Evolutionary conservation across 2,888 invertebrate species (phyloP), one percentile per base, ranked within the genome.

Genomic region (Brachypalpus laphriformis): DNA sequence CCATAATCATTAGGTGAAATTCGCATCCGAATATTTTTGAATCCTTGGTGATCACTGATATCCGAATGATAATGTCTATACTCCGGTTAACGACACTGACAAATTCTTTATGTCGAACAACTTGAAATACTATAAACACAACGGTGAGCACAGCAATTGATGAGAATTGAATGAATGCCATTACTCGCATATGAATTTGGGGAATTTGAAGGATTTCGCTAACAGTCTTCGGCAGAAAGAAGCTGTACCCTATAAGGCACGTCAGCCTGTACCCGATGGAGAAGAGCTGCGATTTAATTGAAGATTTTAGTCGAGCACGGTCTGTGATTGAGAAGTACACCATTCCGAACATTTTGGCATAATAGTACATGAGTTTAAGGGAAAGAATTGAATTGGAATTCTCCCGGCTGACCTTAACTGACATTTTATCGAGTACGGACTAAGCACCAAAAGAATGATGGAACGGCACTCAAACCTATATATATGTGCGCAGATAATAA

Each of bases 301-400:
- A 71, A 0, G 51, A 16, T 7, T 47, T 14, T 0, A 72, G 14
- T 0, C 31, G 42, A 1, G 9, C 42, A 11, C 6, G 9, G n/a
- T 8, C n/a, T 1, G 56, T 45, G 1, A 82, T 59, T 25, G 49
- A 28, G 7, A 82, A 82, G n/a, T 57, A 66, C 28, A 61, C 66
- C 47, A 82, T 47, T 31, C 82, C 82, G 11, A 82, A 66, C 5
- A 72, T 16, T 34, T 66, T 82, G 5, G 65, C 71, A 45, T 72
- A 82, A 22, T 77, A 77, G 54, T 82, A 77, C 65, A 82, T 61
- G 0, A 77, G 14, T 40, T 66, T 82, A 0, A 82, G 57, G 0
- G n/a, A 71, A 7, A 65, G n/a, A 7, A 54, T 28, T 0, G 54
- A 59, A 2, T 22, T 20, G 4, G 7, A 20, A 37, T 66, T 72